Base-by-base conservation (phyloP, 2,797 vertebrate genomes). In the Gallinago solitaria region DNA sequence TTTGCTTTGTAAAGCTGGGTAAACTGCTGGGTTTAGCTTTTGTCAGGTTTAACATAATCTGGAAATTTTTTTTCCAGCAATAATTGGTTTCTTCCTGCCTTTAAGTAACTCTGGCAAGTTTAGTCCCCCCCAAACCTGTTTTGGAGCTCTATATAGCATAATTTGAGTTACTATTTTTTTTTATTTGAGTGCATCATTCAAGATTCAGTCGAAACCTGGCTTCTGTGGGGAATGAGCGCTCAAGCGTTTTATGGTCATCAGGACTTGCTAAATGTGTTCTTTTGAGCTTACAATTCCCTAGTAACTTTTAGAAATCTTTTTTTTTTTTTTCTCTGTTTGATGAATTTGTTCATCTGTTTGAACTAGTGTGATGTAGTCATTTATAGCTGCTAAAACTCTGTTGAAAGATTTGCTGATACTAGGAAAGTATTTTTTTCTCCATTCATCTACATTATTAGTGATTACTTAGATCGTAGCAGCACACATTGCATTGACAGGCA, bases 81-180 rank as follows among this genome's bases (percentile, higher is more conserved):
- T 68, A 82, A 51, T 95, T 90, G 35, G 32, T 92, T 90, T 95
- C 45, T 90, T 96, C 83, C 73, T 87, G 80, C 39, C 12, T 93
- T 90, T 76, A 83, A 92, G 85, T 56, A 84, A 76, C 56, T 91
- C 74, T 59, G 70, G 51, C 63, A 63, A 77, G 48, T 79, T 83
- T 81, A 79, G 51, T 64, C 24, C 43, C 59, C 56, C 53, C 18
- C 12, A 54, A 79, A 64, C 37, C 37, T 68, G 6, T 73, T 88
- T 67, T 78, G 73, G 57, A 93, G 43, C 16, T 9, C 17, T 86
- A 0, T 13, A 4, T 11, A 51, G 80, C 25, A 20, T n/a, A 63
- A 56, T 57, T 86, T 48, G 50, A 82, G 64, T 86, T 53, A 16
- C 47, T 76, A 0, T 48, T n/a, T 90, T 48, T 90, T 83, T 41